phyloP scores from a whole-genome alignment of 2,888 invertebrate genomes.

The Meganola albula region DNA sequence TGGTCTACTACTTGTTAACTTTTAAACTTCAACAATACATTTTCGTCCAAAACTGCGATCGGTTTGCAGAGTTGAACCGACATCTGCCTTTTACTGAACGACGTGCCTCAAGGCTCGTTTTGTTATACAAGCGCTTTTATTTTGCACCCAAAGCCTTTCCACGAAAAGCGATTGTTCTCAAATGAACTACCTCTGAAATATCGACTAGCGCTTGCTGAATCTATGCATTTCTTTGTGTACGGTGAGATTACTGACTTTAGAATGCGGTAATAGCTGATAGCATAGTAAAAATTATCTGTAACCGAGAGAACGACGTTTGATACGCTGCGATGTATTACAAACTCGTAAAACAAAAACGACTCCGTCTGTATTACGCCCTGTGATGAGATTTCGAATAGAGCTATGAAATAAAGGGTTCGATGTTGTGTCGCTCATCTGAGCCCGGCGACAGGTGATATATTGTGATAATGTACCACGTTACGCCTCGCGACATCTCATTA shows the following conservation, averaged over 20 bases:
- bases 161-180: slow-evolving; percentile 5
- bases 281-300: slow-evolving; percentile 28
- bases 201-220: background rate
- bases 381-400: slow-evolving; percentile 51
- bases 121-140: slow-evolving; percentile 17
- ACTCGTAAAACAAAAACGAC: slow-evolving; percentile 54
- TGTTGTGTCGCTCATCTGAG: slow-evolving; percentile 43
- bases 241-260: too few species aligned
- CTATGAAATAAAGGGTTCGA: slow-evolving; percentile 47
- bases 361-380: slow-evolving; percentile 35
- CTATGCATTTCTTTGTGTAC: background rate
- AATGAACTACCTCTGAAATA: too few species aligned
- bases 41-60: slow-evolving; percentile 20
- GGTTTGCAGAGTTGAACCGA: slow-evolving; percentile 22
- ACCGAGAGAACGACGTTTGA: slow-evolving; percentile 19
- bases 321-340: slow-evolving; percentile 42
- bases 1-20: too few species aligned
- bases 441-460: slow-evolving; percentile 45
- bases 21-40: too few species aligned
- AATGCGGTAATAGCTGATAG: slow-evolving; percentile 15
- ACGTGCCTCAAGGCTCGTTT: slow-evolving; percentile 22
- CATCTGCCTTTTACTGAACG: slow-evolving; percentile 30
- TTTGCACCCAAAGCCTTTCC: slow-evolving; percentile 12
- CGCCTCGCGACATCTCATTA: slow-evolving; percentile 40
- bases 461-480: slow-evolving; percentile 39